Evolutionary conservation across 2,888 invertebrate species (phyloP).

Genomic region (Tetropium fuscum): DNA sequence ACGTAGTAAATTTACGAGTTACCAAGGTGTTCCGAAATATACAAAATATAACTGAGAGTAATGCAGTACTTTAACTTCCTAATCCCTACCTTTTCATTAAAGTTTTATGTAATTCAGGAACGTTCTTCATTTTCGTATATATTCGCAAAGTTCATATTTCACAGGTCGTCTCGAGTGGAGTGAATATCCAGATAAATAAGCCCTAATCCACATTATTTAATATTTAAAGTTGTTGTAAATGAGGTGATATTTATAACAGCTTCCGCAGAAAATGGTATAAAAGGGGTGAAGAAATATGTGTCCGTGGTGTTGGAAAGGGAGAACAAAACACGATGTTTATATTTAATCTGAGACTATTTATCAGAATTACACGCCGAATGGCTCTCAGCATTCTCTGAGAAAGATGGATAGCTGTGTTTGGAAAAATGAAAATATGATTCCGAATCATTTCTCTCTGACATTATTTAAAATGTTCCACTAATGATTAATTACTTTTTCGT

Average conservation of each 20-base stretch:
- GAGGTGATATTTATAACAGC: slow-evolving; percentile 40
- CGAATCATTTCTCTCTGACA: slow-evolving; percentile 60
- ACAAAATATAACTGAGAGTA: slow-evolving; percentile 16
- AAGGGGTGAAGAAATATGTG: slow-evolving; percentile 38
- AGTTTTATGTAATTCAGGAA: slow-evolving; percentile 5
- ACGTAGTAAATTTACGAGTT: neutral
- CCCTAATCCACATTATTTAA: slow-evolving; percentile 42
- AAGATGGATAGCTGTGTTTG: slow-evolving; percentile 58
- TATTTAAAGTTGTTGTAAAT: slow-evolving; percentile 42
- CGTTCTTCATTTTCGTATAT: slow-evolving; percentile 6
- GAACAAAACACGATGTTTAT: slow-evolving; percentile 47
- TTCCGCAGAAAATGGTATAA: slow-evolving; percentile 27
- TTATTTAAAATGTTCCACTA: slow-evolving; percentile 57
- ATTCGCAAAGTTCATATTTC: slow-evolving; percentile 13
- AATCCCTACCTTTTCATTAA: slow-evolving; percentile 16
- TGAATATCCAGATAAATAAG: slow-evolving; percentile 39
- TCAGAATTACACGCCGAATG: slow-evolving; percentile 50
- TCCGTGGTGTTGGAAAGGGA: slow-evolving; percentile 28
- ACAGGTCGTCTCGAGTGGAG: slow-evolving; percentile 11
- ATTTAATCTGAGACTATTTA: slow-evolving; percentile 50
- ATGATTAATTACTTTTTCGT: slow-evolving; percentile 49
- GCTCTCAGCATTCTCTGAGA: slow-evolving; percentile 49
- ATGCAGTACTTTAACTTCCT: neutral
- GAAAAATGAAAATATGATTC: slow-evolving; percentile 62
- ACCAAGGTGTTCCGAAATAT: slow-evolving; percentile 5